Evolutionary conservation across 2,797 vertebrate species (phyloP), one percentile per base, ranked within the genome.

Genomic region (Cossypha polioptera): DNA sequence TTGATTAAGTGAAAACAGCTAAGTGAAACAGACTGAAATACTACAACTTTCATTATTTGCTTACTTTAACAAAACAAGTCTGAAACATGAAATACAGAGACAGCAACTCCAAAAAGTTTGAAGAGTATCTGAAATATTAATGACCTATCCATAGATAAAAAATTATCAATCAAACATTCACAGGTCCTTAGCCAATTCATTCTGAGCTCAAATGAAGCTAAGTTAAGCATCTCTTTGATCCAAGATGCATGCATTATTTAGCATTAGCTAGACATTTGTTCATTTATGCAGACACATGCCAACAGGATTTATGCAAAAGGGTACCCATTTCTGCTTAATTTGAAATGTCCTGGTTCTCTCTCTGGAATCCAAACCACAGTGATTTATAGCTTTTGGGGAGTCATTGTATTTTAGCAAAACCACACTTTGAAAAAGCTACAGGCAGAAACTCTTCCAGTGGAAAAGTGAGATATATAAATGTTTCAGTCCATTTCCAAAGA

Each of bases 71-170:
- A 91, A 94, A 94, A 50, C 16, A 74, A 82, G 25, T 47, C 26
- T 50, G 31, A 85, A 95, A 67, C 9, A 48, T 22, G 25, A 94
- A 90, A 80, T 68, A 84, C 25, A 55, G 3, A 75, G 65, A 54
- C 14, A 83, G 86, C 9, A 89, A 50, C 6, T 16, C 38, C 40
- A 7, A 59, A 68, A 95, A 84, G 17, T 88, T 47, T 93, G 25
- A 88, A 73, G 58, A 94, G 3, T 35, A 63, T n/a, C 55, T 93
- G 72, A 93, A 96, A 92, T 93, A 94, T 93, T 96, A 79, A 96
- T 85, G 51, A 87, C 10, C 22, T 42, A 87, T 69, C 59, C 47
- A 66, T 3, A 84, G 74, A 83, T 16, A 69, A 33, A 83, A 92
- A 88, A 77, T 88, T 88, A 84, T 35, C 57, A 86, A 85, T 79